A percentile compares a stretch with the other conserved stretches of the same genome.
These are phyloP conservation scores for Sycobia sp. DNA, from an alignment of 1,140 invertebrate species.

Conservation along the genomic window DNA sequence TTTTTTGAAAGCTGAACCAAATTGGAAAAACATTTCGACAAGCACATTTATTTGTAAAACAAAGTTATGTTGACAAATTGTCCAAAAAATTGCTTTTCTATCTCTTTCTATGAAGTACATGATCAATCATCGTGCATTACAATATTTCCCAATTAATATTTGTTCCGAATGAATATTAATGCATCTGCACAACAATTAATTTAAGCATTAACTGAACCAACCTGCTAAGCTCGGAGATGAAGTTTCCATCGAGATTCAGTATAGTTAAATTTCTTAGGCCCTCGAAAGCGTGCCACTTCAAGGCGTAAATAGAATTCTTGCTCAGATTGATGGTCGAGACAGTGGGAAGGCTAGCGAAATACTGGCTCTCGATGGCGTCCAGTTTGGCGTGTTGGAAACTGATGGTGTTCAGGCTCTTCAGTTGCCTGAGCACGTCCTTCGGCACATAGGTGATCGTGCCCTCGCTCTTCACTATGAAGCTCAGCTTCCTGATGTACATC, in stretches of 20 bases:
- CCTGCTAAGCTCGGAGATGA: constrained; percentile 71
- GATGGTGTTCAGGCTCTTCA: constrained; percentile 69
- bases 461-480: constrained; percentile 70
- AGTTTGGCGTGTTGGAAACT: constrained; percentile 75
- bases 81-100: too few species aligned
- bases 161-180: not conserved
- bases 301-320: constrained; percentile 69
- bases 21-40: too few species aligned
- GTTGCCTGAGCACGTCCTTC: constrained; percentile 68
- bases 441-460: constrained; percentile 72
- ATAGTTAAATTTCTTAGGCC: constrained; percentile 69
- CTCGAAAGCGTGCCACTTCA: constrained; percentile 72
- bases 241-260: constrained; percentile 74
- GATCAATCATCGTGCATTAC: too few species aligned
- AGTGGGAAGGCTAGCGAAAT: constrained; percentile 73
- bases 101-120: too few species aligned
- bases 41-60: too few species aligned
- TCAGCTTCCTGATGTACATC: constrained; percentile 70
- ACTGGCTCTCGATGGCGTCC: constrained; percentile 67
- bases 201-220: constrained; percentile 69
- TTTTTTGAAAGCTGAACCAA: too few species aligned
- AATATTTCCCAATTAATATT: not conserved
- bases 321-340: constrained; percentile 70
- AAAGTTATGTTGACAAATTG: too few species aligned
- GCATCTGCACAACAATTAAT: too few species aligned